Evolutionary conservation across 1,140 invertebrate genomes (phyloP), one percentile per base, ranked within the genome.

Genomic region (Thaumatotibia leucotreta): DNA sequence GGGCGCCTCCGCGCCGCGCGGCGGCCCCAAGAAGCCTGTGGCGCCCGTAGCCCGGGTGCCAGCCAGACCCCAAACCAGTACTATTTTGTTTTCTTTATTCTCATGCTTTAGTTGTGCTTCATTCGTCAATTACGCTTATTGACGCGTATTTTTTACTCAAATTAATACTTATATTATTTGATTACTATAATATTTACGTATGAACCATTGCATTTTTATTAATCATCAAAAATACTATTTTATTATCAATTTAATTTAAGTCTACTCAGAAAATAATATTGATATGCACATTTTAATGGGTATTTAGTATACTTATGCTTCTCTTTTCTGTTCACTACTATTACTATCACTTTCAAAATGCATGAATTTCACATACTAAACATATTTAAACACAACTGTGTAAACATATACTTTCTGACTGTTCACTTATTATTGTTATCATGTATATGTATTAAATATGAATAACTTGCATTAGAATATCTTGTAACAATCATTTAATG

Each of bases 61-160:
- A 75, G 91, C 91, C 79, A 91, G 86, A 91, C 91, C 89, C 83
- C 91, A 86, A 92, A 93, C 91, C 93, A 93, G 88, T 92, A 89
- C 88, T 92, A 85, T 82, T 77, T 81, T 82, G 65, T 84, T 84
- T 82, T 81, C 70, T 76, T 84, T 83, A 76, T 80, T 76, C 63
- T 17, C 6, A 29, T 71, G 68, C 66, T 67, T 68, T 49, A 45
- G 63, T 35, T 35, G 2, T 64, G 39, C 27, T 58, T 58, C 23
- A 58, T 24, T 62, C 61, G 9, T 39, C n/a, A 24, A 27, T 45
- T 11, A 24, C 33, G 20, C 1, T 20, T 20, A 23, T 14, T 9
- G 4, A 32, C n/a, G 6, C 2, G 2, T 10, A 61, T 52, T 52
- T 52, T 22, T 52, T 22, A 4, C 5, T 49, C 17, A n/a, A n/a